phyloP scores from a whole-genome alignment of 2,113 vertebrate species.

The Brachyhypopomus gauderio region DNA sequence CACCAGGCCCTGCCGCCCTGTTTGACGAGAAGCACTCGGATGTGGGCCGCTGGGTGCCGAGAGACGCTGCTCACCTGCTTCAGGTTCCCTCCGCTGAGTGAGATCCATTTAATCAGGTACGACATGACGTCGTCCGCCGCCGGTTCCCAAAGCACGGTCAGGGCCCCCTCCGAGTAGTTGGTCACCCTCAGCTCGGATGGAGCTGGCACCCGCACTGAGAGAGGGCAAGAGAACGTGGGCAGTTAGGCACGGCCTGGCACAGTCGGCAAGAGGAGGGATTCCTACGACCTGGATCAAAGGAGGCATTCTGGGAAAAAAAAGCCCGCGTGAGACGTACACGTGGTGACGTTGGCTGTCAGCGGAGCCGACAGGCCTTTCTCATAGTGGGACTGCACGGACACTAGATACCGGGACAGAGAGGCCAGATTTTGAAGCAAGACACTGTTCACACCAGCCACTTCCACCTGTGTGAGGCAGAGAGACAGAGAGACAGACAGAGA shows the following conservation, averaged over 20 bases:
- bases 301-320: too few relatives aligned
- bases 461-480: slow-evolving; percentile 68
- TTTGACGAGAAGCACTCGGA: neutral
- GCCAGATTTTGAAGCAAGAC: slow-evolving; percentile 81
- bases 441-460: slow-evolving; percentile 78
- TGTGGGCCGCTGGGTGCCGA: neutral
- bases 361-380: slow-evolving; percentile 78
- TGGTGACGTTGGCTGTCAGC: slow-evolving; percentile 82
- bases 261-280: neutral
- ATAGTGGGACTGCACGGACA: slow-evolving; percentile 78
- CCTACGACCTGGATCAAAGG: too few relatives aligned
- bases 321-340: slow-evolving; percentile 77
- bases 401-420: slow-evolving; percentile 84
- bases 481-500: slow-evolving; percentile 22
- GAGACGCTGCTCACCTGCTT: slow-evolving; percentile 78
- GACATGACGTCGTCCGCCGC: slow-evolving; percentile 83
- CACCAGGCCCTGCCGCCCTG: neutral
- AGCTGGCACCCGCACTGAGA: slow-evolving; percentile 84
- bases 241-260: neutral
- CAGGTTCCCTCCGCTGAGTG: slow-evolving; percentile 80
- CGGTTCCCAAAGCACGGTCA: slow-evolving; percentile 82
- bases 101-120: slow-evolving; percentile 92
- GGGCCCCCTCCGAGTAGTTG: slow-evolving; percentile 79
- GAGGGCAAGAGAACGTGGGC: slow-evolving; percentile 31
- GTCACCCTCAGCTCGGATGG: slow-evolving; percentile 80